Base-by-base conservation (phyloP, 2,888 invertebrate genomes). In the Julus scanicus region DNA sequence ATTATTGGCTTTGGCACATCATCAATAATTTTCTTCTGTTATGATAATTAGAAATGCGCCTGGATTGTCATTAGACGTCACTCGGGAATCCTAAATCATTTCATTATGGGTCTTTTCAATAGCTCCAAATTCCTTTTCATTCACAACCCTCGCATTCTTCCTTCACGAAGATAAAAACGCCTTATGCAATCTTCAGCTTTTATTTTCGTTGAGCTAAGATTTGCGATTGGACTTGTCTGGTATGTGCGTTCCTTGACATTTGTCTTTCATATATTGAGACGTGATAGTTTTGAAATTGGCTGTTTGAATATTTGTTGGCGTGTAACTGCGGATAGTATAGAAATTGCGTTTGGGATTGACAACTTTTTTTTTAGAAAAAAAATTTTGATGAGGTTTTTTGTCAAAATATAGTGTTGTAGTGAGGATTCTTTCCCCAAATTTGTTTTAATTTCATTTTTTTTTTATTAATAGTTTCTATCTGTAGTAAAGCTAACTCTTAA, bases 1-100 rank as follows among this genome's bases (percentile, higher is more conserved):
- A 86, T 86, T 86, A 86, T 86, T 49, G 49, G 86, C 86, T 86
- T 86, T 86, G 86, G 49, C 86, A 86, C 86, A 86, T 86, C 86
- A 86, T 86, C 86, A 86, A 86, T 86, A 86, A 86, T 86, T 86
- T 86, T 44, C 48, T 49, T 48, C 86, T 86, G 86, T 86, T 86
- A 86, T 86, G 86, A 44, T 86, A 86, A 86, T 86, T 86, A 86
- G 86, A 84, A 84, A 84, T 84, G 84, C 20, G 39, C 39, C 39
- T 84, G 39, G 84, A 44, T 84, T 84, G 84, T 84, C 84, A 84
- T 84, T 84, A 84, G 39, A 84, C 84, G 39, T 84, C 84, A 39
- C 44, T 84, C 39, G 84, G 84, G 84, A 44, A 84, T 44, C 44
- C 84, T 44, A 84, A 84, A 84, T 84, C 44, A 84, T 84, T 84